These are phyloP conservation scores for Drosophila glabriapex DNA, from an alignment of 2,888 invertebrate species.

Conservation along the genomic window DNA sequence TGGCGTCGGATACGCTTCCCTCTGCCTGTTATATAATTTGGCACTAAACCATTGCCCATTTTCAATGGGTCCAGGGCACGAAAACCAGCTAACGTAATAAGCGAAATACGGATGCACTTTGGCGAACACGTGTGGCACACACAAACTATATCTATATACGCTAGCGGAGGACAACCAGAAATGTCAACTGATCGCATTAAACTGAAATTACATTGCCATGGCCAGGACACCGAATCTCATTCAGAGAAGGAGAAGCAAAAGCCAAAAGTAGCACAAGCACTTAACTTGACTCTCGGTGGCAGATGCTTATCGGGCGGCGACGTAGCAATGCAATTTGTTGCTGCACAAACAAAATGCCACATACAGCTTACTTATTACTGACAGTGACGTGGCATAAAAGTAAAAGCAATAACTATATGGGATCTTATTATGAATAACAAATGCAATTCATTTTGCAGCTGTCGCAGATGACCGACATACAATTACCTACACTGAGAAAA, in stretches of 20 bases:
- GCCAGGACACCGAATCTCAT: constrained; percentile 30
- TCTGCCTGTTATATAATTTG: background rate
- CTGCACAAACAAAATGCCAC: constrained; percentile 64
- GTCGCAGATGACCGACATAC: background rate
- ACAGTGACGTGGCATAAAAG: constrained; percentile 29
- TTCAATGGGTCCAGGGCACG: background rate
- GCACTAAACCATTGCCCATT: background rate
- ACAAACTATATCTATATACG: constrained; percentile 26
- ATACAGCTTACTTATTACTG: constrained; percentile 66
- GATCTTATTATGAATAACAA: constrained; percentile 46
- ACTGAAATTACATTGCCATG: constrained; percentile 68
- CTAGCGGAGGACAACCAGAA: constrained; percentile 32
- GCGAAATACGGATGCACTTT: background rate
- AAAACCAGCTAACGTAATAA: background rate
- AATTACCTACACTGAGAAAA: constrained; percentile 8
- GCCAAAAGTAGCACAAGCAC: constrained; percentile 5
- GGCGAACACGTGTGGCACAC: constrained; percentile 26
- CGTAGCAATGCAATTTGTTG: constrained; percentile 63
- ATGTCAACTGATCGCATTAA: constrained; percentile 78
- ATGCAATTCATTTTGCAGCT: constrained; percentile 58
- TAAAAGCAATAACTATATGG: constrained; percentile 41
- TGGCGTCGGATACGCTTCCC: background rate
- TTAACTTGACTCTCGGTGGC: constrained; percentile 4
- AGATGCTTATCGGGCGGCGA: constrained; percentile 58
- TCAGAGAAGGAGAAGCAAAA: constrained; percentile 2